Conservation (phyloP, 2,888 invertebrate genomes). For the Epirrhoe tristata region DNA sequence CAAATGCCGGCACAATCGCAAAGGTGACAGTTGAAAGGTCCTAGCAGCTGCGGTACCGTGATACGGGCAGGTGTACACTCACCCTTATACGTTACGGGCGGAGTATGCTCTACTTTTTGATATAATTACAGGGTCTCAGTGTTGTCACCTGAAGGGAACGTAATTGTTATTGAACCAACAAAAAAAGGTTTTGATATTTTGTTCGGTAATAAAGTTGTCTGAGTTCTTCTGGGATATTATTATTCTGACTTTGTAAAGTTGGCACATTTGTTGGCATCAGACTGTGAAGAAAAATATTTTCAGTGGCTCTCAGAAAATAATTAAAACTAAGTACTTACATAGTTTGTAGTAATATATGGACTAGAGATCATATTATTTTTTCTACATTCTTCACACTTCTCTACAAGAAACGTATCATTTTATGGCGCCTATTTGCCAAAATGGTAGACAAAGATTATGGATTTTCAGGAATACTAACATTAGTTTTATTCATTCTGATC, state of each 20-base stretch:
- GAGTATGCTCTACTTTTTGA: constrained; percentile 52
- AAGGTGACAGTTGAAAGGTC: constrained; percentile 59
- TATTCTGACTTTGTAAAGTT: background rate
- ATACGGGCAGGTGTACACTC: constrained; percentile 71
- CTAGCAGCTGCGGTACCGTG: constrained; percentile 68
- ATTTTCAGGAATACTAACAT: no score
- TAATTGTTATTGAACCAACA: constrained; percentile 7
- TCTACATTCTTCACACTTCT: no score
- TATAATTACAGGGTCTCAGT: background rate
- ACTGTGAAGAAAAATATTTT: no score
- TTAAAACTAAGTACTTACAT: no score
- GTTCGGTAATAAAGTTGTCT: background rate
- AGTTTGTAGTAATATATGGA: no score
- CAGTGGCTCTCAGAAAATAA: no score
- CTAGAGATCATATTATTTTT: no score
- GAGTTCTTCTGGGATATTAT: background rate
- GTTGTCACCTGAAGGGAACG: constrained; percentile 9
- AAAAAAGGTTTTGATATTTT: background rate
- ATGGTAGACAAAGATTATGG: no score
- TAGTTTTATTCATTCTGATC: no score
- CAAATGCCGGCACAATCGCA: constrained; percentile 37
- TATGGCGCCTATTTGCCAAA: no score
- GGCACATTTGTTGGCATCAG: no score
- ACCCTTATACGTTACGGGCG: constrained; percentile 37
- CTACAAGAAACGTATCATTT: no score